Base-by-base conservation (phyloP, 2,113 vertebrate species). In the Ochotona princeps region DNA sequence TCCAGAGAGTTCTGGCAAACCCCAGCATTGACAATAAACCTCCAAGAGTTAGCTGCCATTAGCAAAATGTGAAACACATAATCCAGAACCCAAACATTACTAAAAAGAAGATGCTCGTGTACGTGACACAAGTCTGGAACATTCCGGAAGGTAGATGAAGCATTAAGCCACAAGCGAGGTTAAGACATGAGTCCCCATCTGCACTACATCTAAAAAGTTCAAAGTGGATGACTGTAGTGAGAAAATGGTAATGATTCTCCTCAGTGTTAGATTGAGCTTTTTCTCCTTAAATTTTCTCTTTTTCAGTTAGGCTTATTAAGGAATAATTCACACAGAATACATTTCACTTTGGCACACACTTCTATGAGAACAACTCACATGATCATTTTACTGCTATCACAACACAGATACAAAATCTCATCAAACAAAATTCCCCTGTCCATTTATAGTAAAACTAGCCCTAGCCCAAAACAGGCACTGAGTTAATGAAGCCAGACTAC, bases 121-220 rank as follows among this genome's bases (percentile, higher is more conserved):
- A 60, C 11, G 3, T 18, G 60, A 66, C 25, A 79, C 75, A 69
- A 51, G 74, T 88, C 69, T 63, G 61, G 78, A 85, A 47, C 69
- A 18, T 25, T 57, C n/a, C n/a, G 47, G 70, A 72, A 82, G 20
- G 49, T 9, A 73, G 1, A 11, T 2, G 44, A 30, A 82, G 89
- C 88, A 75, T 25, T n/a, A 86, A 83, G 63, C 85, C 65, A 54
- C 18, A 4, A 11, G 57, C 10, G 25, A 89, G 67, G 66, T 32
- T 38, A 28, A 89, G 76, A 87, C 67, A 66, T 51, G 76, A 86
- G 61, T 21, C 80, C 60, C 82, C 85, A 89, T 74, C 78, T 88
- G 80, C 21, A 82, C 65, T 73, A n/a, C 15, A 44, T 28, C 60
- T 72, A 83, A 83, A 83, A 28, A 81, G 91, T 87, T 87, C 91